Conservation (phyloP, 2,888 invertebrate species). For the Troides helena region DNA sequence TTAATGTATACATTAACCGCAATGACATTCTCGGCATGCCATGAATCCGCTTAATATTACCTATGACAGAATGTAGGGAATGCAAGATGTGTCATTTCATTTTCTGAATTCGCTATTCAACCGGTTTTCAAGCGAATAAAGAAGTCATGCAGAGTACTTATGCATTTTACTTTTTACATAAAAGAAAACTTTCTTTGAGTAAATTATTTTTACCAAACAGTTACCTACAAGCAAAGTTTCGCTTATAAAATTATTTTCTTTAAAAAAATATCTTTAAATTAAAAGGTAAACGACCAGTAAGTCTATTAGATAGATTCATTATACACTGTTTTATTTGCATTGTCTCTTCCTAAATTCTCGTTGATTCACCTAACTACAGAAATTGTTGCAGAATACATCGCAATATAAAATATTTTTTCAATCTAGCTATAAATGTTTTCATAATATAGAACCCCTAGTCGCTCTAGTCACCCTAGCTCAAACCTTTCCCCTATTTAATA, state of each 20-base stretch:
- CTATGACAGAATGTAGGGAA: conserved; percentile 13
- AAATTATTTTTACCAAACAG: neutral
- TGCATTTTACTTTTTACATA: neutral
- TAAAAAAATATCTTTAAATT: no score
- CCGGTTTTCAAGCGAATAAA: conserved; percentile 1
- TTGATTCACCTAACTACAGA: no score
- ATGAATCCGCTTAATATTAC: conserved; percentile 5
- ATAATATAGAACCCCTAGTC: neutral
- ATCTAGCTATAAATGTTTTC: neutral
- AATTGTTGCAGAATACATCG: no score
- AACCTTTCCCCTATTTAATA: neutral
- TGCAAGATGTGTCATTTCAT: conserved; percentile 13
- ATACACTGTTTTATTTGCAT: no score
- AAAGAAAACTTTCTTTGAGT: neutral
- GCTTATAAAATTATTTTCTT: no score
- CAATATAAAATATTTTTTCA: neutral
- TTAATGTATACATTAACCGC: conserved; percentile 5
- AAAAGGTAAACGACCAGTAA: no score
- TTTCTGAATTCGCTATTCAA: conserved; percentile 5
- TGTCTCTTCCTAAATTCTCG: no score
- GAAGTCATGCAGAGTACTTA: neutral
- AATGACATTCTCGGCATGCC: conserved; percentile 10
- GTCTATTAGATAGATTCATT: no score
- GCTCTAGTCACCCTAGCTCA: neutral
- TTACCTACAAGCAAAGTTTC: no score